These are phyloP conservation scores for Lepetodrilus schrolli DNA, from an alignment of 2,888 invertebrate species.

Conservation along the genomic window DNA sequence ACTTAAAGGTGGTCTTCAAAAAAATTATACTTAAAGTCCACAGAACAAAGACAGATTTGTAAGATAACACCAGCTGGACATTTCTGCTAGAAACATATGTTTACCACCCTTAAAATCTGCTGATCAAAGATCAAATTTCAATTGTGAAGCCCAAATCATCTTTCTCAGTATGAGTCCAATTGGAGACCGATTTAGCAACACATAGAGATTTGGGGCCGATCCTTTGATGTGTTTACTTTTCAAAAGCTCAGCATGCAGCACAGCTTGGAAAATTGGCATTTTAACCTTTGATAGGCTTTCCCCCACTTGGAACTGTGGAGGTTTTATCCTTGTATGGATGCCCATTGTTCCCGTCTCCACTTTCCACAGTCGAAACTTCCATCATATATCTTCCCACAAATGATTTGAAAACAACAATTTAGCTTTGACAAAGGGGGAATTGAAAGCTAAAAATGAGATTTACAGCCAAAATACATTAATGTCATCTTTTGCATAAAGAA, in stretches of 20 bases:
- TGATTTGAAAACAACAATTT: not conserved
- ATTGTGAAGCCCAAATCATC: not conserved
- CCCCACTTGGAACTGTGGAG: not conserved
- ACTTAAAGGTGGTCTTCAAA: too few relatives aligned
- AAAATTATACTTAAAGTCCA: too few relatives aligned
- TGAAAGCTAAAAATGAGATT: too few relatives aligned
- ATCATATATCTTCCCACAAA: not conserved
- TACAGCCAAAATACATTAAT: too few relatives aligned
- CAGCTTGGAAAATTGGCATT: not conserved
- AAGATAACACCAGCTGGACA: too few relatives aligned
- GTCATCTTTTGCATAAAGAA: too few relatives aligned
- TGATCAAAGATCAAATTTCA: not conserved
- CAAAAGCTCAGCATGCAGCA: not conserved
- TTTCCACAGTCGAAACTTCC: not conserved
- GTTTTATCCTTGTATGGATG: too few relatives aligned
- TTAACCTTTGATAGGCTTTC: not conserved
- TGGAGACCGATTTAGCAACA: not conserved
- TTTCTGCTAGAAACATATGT: too few relatives aligned
- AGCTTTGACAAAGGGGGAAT: too few relatives aligned
- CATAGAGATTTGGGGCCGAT: not conserved
- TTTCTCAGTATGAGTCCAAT: not conserved
- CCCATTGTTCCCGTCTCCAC: too few relatives aligned
- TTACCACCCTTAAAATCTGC: not conserved
- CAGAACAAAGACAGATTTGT: too few relatives aligned
- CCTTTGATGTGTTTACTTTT: slow-evolving; percentile 2